A percentile compares a stretch with the other conserved stretches of the same genome.
Conservation (phyloP, 2,888 invertebrate genomes). For the Trichopoda pennipes region DNA sequence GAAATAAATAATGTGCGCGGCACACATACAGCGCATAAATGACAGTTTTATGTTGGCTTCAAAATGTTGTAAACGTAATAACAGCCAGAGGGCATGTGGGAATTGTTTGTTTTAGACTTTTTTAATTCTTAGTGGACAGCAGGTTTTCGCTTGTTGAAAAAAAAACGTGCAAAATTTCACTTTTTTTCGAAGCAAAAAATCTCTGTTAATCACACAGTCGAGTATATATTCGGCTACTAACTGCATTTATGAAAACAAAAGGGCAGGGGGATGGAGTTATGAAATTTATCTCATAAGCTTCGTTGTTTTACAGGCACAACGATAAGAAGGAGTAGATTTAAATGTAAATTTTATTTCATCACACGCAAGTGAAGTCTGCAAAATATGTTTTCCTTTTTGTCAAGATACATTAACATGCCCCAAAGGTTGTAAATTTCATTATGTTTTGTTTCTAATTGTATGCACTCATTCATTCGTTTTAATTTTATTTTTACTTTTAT, state of each 20-base stretch:
- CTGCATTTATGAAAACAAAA: neutral
- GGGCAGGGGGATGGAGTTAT: neutral
- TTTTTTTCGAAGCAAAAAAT: slow-evolving; percentile 47
- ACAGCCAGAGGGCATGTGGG: slow-evolving; percentile 61
- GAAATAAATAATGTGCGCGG: slow-evolving; percentile 24
- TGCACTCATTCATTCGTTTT: neutral
- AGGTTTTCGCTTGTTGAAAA: neutral
- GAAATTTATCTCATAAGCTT: neutral
- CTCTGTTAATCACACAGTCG: slow-evolving; percentile 3
- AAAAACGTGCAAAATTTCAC: slow-evolving; percentile 63
- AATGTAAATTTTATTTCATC: slow-evolving; percentile 60
- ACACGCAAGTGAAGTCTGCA: slow-evolving; percentile 49
- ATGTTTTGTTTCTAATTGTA: slow-evolving; percentile 33
- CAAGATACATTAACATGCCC: slow-evolving; percentile 40
- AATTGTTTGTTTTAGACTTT: slow-evolving; percentile 23
- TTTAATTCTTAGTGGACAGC: slow-evolving; percentile 34
- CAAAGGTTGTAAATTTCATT: slow-evolving; percentile 48
- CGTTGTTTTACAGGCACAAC: neutral
- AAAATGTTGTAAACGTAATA: slow-evolving; percentile 25
- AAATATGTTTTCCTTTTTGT: neutral
- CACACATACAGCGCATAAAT: slow-evolving; percentile 10
- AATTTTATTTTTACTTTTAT: neutral
- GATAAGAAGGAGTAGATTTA: neutral
- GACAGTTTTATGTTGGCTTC: slow-evolving; percentile 32
- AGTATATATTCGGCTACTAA: neutral